A percentile compares a stretch with the other conserved stretches of the same genome.
Conservation (phyloP, 2,113 vertebrate genomes). For the Plectropomus leopardus region DNA sequence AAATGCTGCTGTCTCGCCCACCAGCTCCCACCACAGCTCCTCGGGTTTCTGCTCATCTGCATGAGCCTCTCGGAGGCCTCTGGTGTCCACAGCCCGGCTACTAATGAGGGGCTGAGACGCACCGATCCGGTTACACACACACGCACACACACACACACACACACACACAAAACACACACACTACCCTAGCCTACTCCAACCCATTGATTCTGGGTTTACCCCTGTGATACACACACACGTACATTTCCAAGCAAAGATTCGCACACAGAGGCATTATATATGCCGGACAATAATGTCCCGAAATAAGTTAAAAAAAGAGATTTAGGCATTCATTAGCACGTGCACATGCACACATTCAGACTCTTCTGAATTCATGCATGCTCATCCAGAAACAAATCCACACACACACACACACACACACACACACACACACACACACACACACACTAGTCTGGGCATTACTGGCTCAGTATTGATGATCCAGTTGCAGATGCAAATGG, state of each 20-base stretch:
- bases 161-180: constrained; percentile 21
- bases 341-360: constrained; percentile 1
- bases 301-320: background rate
- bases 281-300: background rate
- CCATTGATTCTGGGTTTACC: constrained; percentile 72
- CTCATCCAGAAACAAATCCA: background rate
- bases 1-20: constrained; percentile 35
- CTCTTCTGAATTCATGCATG: too few species aligned
- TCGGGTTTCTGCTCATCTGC: constrained; percentile 81
- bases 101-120: constrained; percentile 74
- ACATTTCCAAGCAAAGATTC: background rate
- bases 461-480: constrained; percentile 75
- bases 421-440: constrained; percentile 38
- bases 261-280: background rate
- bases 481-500: constrained; percentile 65
- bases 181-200: constrained; percentile 39
- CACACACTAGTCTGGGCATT: constrained; percentile 40
- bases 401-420: constrained; percentile 19
- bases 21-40: constrained; percentile 49
- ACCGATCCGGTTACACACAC: constrained; percentile 70
- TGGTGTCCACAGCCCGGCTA: constrained; percentile 68
- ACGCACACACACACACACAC: constrained; percentile 46
- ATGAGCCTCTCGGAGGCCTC: constrained; percentile 71
- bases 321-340: background rate
- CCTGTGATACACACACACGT: constrained; percentile 21